Base-by-base conservation (phyloP, 2,888 invertebrate species). In the Junonia oenone region DNA sequence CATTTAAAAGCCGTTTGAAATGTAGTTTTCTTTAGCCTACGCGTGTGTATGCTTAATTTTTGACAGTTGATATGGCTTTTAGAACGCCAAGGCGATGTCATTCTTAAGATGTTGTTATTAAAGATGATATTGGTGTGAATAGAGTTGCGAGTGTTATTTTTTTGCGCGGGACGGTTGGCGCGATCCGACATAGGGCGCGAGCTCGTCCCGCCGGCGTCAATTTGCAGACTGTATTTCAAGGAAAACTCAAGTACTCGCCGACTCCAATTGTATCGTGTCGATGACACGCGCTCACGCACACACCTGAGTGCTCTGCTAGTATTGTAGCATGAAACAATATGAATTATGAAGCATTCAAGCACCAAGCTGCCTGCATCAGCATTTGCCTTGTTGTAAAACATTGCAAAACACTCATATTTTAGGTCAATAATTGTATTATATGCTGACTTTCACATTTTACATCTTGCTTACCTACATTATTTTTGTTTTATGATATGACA, bases 61-160 rank as follows among this genome's bases (percentile, higher is more conserved):
- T 91, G 91, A 91, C 91, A 91, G 91, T 91, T 91, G 89, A 86
- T 85, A 90, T 88, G 83, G 68, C 76, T 79, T 76, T 71, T 61
- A 58, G 49, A 15, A 53, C 61, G 69, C 63, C 79, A 83, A 73
- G 72, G 81, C 65, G 83, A 76, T 79, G 71, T 86, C 68, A 71
- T 72, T 81, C 86, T 80, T 90, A 86, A 65, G 58, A 6, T 1
- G 14, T 40, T 60, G 1, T 54, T 51, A 22, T 63, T 86, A 90
- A 75, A 84, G 84, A 78, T 81, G 80, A 83, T 68, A 78, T 82
- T 85, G 63, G 77, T 73, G 61, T 80, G 81, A 60, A 62, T 58
- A 56, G 56, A 58, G 46, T 63, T 13, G n/a, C 59, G 63, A 71
- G 71, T 85, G 80, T 80, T 87, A 83, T 86, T 88, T 89, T 85